These are phyloP conservation scores for Chromobotia macracanthus DNA, from an alignment of 2,797 vertebrate species.

Conservation along the genomic window DNA sequence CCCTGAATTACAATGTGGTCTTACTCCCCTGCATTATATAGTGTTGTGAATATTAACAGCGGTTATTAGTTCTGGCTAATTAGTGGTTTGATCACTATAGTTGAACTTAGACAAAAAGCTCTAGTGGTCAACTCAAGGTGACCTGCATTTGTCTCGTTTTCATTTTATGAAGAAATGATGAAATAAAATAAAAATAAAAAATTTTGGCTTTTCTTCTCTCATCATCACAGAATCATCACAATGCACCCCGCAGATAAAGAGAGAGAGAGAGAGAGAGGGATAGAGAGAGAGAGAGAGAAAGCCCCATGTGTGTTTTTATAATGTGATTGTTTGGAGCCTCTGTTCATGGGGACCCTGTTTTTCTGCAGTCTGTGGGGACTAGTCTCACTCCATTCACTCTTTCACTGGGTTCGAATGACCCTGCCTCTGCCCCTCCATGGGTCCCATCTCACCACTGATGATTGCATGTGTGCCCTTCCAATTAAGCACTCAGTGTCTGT, in stretches of 20 bases:
- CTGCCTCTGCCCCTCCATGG: conserved; percentile 62
- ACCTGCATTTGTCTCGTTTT: not conserved
- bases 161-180: not conserved
- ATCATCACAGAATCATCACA: conserved; percentile 19
- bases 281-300: no score
- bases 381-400: conserved; percentile 3
- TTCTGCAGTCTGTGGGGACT: conserved; percentile 1
- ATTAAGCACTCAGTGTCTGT: no score
- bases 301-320: conserved; percentile 25
- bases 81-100: not conserved
- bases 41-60: no score
- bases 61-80: no score
- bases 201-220: conserved; percentile 20
- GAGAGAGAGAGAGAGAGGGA: no score
- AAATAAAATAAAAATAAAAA: conserved; percentile 32
- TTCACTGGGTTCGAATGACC: conserved; percentile 49
- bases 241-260: conserved; percentile 14
- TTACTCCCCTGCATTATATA: no score
- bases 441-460: conserved; percentile 59
- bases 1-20: no score
- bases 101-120: not conserved
- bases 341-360: not conserved
- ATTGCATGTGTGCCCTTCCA: no score
- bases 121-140: conserved; percentile 19
- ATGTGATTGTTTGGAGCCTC: conserved; percentile 35